Percentiles rank a stretch among this genome's conserved stretches.
These are phyloP conservation scores for Brassicogethes aeneus DNA, from an alignment of 2,888 invertebrate genomes.

Conservation along the genomic window DNA sequence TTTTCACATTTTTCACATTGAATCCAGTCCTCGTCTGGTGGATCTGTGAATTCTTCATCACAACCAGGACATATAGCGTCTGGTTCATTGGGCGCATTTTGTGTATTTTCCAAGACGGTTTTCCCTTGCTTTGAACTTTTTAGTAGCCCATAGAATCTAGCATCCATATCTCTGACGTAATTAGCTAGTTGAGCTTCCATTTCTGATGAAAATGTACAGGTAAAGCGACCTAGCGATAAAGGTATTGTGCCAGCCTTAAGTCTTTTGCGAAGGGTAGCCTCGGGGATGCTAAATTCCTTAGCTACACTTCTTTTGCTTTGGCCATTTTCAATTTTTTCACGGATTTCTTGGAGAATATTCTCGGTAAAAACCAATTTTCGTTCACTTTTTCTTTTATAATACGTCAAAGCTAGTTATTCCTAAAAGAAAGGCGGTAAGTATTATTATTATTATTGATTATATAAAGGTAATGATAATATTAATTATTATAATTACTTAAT, in stretches of 20 bases:
- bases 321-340: not conserved
- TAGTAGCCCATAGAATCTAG: slow-evolving; percentile 12
- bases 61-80: too few species aligned
- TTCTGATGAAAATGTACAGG: not conserved
- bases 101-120: too few species aligned
- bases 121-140: too few species aligned
- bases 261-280: not conserved
- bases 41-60: too few species aligned
- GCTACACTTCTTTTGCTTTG: not conserved
- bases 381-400: too few species aligned
- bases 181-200: slow-evolving; percentile 9
- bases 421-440: too few species aligned
- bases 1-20: too few species aligned
- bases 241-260: not conserved
- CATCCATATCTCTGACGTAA: slow-evolving; percentile 10
- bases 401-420: too few species aligned
- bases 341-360: not conserved
- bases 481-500: too few species aligned
- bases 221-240: not conserved
- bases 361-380: not conserved
- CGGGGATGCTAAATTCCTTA: not conserved
- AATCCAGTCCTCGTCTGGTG: too few species aligned
- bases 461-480: not conserved
- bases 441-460: too few species aligned
- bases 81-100: too few species aligned